Conservation (phyloP, 2,888 invertebrate species). For the Colostygia pectinataria region DNA sequence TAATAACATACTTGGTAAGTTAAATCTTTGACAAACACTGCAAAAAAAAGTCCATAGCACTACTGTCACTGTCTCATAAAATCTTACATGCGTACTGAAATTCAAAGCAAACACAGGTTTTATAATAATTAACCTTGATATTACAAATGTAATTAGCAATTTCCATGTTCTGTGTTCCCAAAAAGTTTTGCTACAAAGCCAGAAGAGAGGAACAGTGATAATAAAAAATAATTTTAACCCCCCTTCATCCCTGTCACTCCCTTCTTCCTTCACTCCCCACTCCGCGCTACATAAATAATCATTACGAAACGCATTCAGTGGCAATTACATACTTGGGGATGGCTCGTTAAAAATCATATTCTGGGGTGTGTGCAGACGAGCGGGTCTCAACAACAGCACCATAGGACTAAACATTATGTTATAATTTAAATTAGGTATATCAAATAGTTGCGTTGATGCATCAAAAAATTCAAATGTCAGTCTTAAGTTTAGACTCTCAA, state of each 20-base stretch:
- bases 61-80: too few species aligned
- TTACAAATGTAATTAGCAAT: conserved; percentile 19
- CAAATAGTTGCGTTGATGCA: too few species aligned
- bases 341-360: conserved; percentile 70
- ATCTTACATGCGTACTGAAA: too few species aligned
- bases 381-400: too few species aligned
- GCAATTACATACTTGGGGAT: conserved; percentile 70
- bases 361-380: conserved; percentile 41
- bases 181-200: conserved; percentile 30
- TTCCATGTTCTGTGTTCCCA: conserved; percentile 15
- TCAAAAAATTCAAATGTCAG: too few species aligned
- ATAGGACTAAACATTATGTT: too few species aligned
- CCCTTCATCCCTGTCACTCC: conserved; percentile 31
- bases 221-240: conserved; percentile 70
- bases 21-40: too few species aligned
- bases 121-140: too few species aligned
- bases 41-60: too few species aligned
- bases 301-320: conserved; percentile 66
- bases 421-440: neutral
- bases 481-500: too few species aligned
- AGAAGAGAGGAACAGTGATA: conserved; percentile 37
- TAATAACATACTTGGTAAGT: too few species aligned
- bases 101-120: too few species aligned
- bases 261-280: conserved; percentile 19
- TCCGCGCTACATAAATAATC: conserved; percentile 65